phyloP scores from a whole-genome alignment of 1,140 invertebrate genomes.

The Lucilia sericata region DNA sequence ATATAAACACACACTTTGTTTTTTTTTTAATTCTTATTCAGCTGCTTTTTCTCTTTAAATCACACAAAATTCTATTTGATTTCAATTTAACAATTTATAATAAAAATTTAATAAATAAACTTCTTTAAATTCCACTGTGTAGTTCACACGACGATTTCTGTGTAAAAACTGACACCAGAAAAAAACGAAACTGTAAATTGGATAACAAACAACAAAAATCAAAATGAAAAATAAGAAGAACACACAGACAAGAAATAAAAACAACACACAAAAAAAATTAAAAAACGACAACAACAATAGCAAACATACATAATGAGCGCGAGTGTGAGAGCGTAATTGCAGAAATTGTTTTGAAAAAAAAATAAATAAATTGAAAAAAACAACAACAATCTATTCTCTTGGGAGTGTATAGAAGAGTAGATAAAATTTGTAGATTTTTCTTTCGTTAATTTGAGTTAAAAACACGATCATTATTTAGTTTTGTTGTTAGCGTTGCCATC shows the following conservation, averaged over 20 bases:
- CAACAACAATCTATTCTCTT: not conserved
- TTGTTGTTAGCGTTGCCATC: not conserved
- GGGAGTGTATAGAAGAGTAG: too few relatives aligned
- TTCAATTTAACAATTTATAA: too few relatives aligned
- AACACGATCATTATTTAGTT: not conserved
- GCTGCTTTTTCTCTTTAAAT: not conserved
- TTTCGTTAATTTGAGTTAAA: not conserved
- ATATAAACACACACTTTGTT: not conserved
- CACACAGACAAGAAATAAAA: conserved; percentile 13
- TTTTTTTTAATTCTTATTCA: not conserved
- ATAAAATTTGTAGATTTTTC: not conserved
- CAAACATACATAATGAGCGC: not conserved
- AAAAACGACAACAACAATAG: conserved; percentile 17
- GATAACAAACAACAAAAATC: conserved; percentile 34
- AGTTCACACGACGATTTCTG: conserved; percentile 39
- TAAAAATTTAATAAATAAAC: too few relatives aligned
- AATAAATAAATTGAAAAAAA: not conserved
- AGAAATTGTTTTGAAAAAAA: not conserved
- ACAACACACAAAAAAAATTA: not conserved
- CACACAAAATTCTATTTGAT: too few relatives aligned
- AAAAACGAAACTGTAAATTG: conserved; percentile 43
- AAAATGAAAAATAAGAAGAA: not conserved
- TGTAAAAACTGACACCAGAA: conserved; percentile 37
- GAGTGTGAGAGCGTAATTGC: not conserved
- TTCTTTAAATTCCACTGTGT: conserved; percentile 21